Percentiles rank a stretch among this genome's conserved stretches.
Conservation (phyloP, 2,113 vertebrate genomes). For the Eira barbara region DNA sequence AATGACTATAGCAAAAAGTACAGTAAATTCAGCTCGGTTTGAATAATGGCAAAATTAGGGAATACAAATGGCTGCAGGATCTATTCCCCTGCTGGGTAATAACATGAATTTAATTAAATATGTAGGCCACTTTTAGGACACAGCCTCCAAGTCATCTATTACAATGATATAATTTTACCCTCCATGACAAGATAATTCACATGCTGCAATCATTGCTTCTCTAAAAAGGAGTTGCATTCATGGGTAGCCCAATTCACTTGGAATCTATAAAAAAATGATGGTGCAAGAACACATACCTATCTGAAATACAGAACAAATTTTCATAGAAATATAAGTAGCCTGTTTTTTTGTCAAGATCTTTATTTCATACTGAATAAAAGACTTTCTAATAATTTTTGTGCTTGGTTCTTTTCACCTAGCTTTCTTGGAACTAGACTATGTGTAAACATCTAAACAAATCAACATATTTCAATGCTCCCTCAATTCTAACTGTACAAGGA, state of each 20-base stretch:
- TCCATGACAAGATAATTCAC: constrained; percentile 58
- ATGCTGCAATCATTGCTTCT: neutral
- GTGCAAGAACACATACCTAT: neutral
- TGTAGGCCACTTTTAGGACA: neutral
- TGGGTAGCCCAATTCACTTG: neutral
- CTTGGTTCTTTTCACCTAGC: neutral
- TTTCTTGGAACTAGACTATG: neutral
- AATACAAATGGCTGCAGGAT: neutral
- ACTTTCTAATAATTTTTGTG: neutral
- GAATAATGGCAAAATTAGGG: neutral
- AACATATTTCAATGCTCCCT: neutral
- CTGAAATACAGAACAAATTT: neutral
- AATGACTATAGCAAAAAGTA: neutral
- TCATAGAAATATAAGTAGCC: neutral
- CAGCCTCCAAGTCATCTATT: neutral
- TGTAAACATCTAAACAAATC: neutral
- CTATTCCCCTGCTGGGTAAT: neutral
- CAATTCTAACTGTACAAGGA: neutral
- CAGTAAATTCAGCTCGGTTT: neutral
- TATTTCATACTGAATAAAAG: neutral
- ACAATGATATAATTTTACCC: constrained; percentile 34
- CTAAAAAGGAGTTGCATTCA: neutral
- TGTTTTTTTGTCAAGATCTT: neutral
- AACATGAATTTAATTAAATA: constrained; percentile 13
- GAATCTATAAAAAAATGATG: neutral